phyloP scores from a whole-genome alignment of 2,888 invertebrate species.

The Pandemis heparana region DNA sequence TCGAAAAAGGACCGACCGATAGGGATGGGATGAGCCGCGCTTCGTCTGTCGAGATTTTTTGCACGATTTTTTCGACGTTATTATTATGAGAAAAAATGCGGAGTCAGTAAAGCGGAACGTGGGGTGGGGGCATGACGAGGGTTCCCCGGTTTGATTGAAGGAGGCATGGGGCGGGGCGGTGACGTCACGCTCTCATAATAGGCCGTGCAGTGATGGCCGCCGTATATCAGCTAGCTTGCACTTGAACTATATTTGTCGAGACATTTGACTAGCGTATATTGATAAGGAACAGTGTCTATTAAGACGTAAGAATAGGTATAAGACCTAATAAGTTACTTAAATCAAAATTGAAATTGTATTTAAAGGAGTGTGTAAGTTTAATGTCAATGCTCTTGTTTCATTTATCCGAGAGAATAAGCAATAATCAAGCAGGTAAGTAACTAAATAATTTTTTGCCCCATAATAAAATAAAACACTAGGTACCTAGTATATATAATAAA shows the following conservation, averaged over 20 bases:
- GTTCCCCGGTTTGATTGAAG: conserved; percentile 84
- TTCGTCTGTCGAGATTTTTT: conserved; percentile 84
- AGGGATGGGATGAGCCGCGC: conserved; percentile 76
- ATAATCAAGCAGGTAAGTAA: no score
- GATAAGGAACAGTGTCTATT: conserved; percentile 3
- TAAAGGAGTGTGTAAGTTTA: no score
- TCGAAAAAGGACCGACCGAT: conserved; percentile 70
- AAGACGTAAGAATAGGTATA: neutral
- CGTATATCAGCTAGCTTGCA: conserved; percentile 79
- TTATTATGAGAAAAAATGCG: conserved; percentile 85
- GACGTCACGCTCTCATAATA: conserved; percentile 86
- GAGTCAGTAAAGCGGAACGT: conserved; percentile 84
- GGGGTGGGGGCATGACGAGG: conserved; percentile 85
- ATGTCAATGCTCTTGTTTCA: no score
- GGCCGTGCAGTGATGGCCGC: conserved; percentile 85
- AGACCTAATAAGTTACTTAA: no score
- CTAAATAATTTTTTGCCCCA: no score
- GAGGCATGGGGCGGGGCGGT: conserved; percentile 84
- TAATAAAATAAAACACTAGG: no score
- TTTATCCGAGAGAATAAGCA: no score
- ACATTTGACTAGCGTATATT: conserved; percentile 45
- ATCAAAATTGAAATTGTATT: no score
- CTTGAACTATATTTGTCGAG: conserved; percentile 69
- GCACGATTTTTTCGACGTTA: conserved; percentile 84
- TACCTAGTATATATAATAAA: no score